Evolutionary conservation across 2,888 invertebrate species (phyloP), one percentile per base, ranked within the genome.

Genomic region (Pilophorus perplexus): DNA sequence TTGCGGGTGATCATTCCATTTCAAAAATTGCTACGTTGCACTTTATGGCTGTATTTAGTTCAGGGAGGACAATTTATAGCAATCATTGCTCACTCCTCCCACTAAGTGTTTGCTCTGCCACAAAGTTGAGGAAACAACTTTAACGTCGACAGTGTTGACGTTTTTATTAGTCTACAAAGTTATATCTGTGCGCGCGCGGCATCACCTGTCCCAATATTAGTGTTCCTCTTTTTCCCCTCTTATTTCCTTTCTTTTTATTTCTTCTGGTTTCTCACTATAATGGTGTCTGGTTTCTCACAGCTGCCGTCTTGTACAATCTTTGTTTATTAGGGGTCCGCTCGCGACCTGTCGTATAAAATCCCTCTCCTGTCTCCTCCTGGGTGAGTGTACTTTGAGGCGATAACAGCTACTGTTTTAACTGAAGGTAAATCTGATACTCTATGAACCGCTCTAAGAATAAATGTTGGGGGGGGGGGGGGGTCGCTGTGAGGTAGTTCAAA

Each of bases 341-440:
- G 55, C 55, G 55, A 55, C 55, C 55, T 55, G 55, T 37, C 55
- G 55, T 55, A 55, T 55, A 55, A 38, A 55, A 55, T 18, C 33
- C 27, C 55, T 38, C 33, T 33, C 33, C 33, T n/a, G n/a, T n/a
- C n/a, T n/a, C n/a, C n/a, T n/a, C n/a, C n/a, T n/a, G n/a, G n/a
- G n/a, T n/a, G n/a, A n/a, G n/a, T n/a, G n/a, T n/a, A n/a, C n/a
- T n/a, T n/a, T n/a, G n/a, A n/a, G n/a, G n/a, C n/a, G n/a, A n/a
- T n/a, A n/a, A n/a, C n/a, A n/a, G n/a, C n/a, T n/a, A n/a, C n/a
- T n/a, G n/a, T n/a, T n/a, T n/a, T n/a, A n/a, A n/a, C n/a, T n/a
- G n/a, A n/a, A n/a, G n/a, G n/a, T n/a, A n/a, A n/a, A n/a, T n/a
- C n/a, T n/a, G n/a, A n/a, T n/a, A n/a, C n/a, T n/a, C n/a, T n/a